These are phyloP conservation scores for Leptinotarsa lineolata DNA, from an alignment of 1,140 invertebrate species.

Conservation along the genomic window DNA sequence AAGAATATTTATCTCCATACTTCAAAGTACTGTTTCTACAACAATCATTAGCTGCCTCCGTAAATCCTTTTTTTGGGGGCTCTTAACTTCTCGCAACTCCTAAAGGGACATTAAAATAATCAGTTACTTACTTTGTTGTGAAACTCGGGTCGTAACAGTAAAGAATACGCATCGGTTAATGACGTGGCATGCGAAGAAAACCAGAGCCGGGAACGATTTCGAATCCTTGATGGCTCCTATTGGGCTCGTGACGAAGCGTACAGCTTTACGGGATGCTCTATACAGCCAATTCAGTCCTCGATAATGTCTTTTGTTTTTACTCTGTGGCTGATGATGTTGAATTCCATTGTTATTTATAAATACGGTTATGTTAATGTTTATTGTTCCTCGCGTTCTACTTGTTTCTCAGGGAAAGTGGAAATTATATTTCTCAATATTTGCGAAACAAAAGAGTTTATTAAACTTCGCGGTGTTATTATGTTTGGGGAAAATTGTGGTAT, in stretches of 20 bases:
- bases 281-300: constrained; percentile 31
- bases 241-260: constrained; percentile 30
- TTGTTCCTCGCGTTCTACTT: neutral
- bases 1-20: no score
- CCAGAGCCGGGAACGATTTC: constrained; percentile 34
- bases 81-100: constrained; percentile 18
- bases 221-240: constrained; percentile 34
- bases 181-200: constrained; percentile 42
- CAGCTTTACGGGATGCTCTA: constrained; percentile 23
- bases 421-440: no score
- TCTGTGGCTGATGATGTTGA: constrained; percentile 2
- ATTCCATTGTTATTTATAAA: neutral
- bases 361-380: neutral
- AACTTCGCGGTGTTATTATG: no score
- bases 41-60: no score
- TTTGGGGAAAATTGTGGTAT: no score
- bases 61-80: neutral
- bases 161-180: constrained; percentile 45
- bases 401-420: no score
- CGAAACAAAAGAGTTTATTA: no score
- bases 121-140: constrained; percentile 40
- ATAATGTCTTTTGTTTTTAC: constrained; percentile 21
- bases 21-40: no score
- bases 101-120: constrained; percentile 38
- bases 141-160: constrained; percentile 37